Percentiles rank a stretch among this genome's conserved stretches.
phyloP scores from a whole-genome alignment of 2,888 invertebrate genomes.

The Caenorhabditis macrosperma region DNA sequence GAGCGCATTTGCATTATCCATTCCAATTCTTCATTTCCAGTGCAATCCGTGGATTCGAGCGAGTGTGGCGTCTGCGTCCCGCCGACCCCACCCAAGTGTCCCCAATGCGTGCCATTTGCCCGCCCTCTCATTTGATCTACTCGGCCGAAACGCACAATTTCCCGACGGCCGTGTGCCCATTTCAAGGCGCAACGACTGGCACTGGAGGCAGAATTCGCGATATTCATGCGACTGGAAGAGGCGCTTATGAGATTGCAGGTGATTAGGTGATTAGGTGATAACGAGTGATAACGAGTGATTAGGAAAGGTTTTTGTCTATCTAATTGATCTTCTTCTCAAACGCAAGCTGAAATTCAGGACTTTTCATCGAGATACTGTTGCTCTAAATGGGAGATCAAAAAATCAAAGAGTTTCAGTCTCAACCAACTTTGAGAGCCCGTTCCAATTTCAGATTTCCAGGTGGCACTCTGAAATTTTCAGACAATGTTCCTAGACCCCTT shows the following conservation, averaged over 20 bases:
- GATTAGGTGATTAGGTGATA: background rate
- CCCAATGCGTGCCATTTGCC: constrained; percentile 82
- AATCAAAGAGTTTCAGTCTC: too few species aligned
- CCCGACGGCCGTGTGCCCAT: constrained; percentile 85
- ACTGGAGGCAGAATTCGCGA: constrained; percentile 96
- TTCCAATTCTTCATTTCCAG: constrained; percentile 13
- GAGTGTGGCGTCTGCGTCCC: constrained; percentile 85
- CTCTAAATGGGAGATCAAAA: too few species aligned
- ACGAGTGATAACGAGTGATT: too few species aligned
- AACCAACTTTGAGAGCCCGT: too few species aligned
- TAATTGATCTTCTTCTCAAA: too few species aligned
- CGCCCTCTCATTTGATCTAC: constrained; percentile 91
- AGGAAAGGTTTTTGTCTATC: too few species aligned
- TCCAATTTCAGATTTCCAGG: too few species aligned
- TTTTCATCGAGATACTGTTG: too few species aligned
- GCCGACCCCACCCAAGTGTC: constrained; percentile 85
- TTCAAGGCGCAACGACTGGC: constrained; percentile 83
- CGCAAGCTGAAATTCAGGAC: too few species aligned
- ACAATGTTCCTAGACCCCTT: too few species aligned
- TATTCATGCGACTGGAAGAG: constrained; percentile 92
- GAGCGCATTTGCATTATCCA: too few species aligned
- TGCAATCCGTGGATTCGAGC: constrained; percentile 45
- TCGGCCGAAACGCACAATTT: constrained; percentile 99
- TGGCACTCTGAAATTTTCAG: too few species aligned
- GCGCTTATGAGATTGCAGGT: constrained; percentile 77